Conservation (phyloP, 2,113 vertebrate species). For the Mionectes macconnelli region DNA sequence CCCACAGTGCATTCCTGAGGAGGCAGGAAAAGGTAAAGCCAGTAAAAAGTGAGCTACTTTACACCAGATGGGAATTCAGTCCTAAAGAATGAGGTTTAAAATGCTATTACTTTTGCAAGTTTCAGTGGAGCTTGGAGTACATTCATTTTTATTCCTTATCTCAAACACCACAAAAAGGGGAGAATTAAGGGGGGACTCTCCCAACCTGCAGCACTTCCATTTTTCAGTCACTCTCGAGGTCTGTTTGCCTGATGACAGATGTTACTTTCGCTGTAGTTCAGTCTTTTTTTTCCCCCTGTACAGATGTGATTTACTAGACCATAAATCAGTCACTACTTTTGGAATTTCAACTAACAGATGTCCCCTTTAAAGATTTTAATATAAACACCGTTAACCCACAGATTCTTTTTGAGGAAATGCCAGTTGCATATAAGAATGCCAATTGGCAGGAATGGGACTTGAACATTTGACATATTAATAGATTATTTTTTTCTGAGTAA, state of each 20-base stretch:
- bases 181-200: background rate
- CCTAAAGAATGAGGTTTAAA: slow-evolving; percentile 14
- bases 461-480: slow-evolving; percentile 35
- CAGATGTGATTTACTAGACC: slow-evolving; percentile 58
- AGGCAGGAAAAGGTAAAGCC: background rate
- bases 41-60: background rate
- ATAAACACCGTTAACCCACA: slow-evolving; percentile 24
- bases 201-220: background rate
- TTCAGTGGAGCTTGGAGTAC: background rate
- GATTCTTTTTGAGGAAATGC: slow-evolving; percentile 28
- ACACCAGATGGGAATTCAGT: background rate
- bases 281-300: background rate
- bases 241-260: slow-evolving; percentile 31
- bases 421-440: slow-evolving; percentile 36
- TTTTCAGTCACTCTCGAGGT: rapidly evolving
- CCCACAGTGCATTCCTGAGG: background rate
- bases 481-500: background rate
- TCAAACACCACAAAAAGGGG: background rate
- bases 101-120: background rate
- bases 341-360: slow-evolving; percentile 62
- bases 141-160: slow-evolving; percentile 20
- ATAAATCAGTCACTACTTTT: slow-evolving; percentile 51
- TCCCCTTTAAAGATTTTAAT: slow-evolving; percentile 47
- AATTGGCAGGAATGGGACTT: background rate
- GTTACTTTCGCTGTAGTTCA: background rate